Evolutionary conservation across 2,888 invertebrate species (phyloP).

Genomic region (Glaucopsyche alexis): DNA sequence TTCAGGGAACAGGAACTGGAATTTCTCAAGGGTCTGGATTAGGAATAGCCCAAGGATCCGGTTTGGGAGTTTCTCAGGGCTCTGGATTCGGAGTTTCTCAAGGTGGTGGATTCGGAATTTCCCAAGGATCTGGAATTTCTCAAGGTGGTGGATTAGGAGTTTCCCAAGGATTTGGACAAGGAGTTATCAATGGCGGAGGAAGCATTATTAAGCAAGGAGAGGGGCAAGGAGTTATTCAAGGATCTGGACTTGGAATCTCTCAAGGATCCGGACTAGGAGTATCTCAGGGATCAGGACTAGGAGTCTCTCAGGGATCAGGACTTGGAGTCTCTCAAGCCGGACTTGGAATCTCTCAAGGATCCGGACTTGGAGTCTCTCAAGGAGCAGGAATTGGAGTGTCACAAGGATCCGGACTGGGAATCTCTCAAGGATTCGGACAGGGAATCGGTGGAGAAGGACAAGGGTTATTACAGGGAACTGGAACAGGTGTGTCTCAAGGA

Average conservation of each 20-base stretch:
- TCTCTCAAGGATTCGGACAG: constrained; percentile 45
- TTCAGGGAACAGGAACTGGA: constrained; percentile 34
- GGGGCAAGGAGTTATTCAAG: constrained; percentile 42
- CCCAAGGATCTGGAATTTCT: constrained; percentile 27
- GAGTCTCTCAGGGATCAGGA: neutral
- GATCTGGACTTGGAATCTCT: constrained; percentile 25
- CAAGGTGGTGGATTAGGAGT: constrained; percentile 34
- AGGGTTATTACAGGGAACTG: constrained; percentile 33
- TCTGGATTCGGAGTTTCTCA: constrained; percentile 37
- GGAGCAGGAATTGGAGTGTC: constrained; percentile 31
- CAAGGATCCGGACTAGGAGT: constrained; percentile 31
- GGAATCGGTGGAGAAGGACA: constrained; percentile 41
- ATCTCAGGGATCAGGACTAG: no score
- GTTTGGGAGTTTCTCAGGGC: constrained; percentile 17
- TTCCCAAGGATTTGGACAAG: constrained; percentile 47
- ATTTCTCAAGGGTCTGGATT: constrained; percentile 37
- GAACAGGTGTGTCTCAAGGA: constrained; percentile 27
- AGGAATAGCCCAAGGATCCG: constrained; percentile 35
- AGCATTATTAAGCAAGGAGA: constrained; percentile 43
- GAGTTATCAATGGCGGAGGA: constrained; percentile 46
- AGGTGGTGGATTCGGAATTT: neutral
- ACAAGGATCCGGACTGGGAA: constrained; percentile 37
- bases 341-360: constrained; percentile 37
- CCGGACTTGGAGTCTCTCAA: constrained; percentile 31
- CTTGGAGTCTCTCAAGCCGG: constrained; percentile 39